These are phyloP conservation scores for Vollenhovia emeryi DNA, from an alignment of 1,140 invertebrate species.

Conservation along the genomic window DNA sequence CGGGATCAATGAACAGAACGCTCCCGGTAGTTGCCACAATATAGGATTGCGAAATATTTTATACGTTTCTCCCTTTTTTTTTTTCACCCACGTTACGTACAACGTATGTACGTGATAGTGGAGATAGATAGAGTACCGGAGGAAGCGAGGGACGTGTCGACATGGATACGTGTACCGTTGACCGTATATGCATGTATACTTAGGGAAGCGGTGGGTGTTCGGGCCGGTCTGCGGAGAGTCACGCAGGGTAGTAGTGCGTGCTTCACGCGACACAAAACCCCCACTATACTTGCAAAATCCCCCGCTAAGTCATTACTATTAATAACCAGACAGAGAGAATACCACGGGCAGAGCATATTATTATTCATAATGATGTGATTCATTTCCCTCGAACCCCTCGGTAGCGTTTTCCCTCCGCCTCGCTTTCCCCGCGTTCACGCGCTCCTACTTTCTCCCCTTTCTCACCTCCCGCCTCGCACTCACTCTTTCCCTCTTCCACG, in stretches of 20 bases:
- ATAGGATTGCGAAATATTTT: conserved; percentile 67
- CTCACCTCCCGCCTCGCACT: conserved; percentile 30
- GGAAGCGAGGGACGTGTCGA: conserved; percentile 51
- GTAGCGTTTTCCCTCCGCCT: conserved; percentile 44
- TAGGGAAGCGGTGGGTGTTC: conserved; percentile 60
- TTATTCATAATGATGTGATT: conserved; percentile 81
- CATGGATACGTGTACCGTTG: conserved; percentile 43
- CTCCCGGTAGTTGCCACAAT: conserved; percentile 45
- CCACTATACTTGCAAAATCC: conserved; percentile 68
- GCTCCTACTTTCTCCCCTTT: conserved; percentile 41
- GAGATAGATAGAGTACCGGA: conserved; percentile 46
- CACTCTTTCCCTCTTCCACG: background rate
- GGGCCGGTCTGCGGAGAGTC: conserved; percentile 43
- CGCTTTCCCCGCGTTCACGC: conserved; percentile 59
- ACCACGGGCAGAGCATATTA: conserved; percentile 72
- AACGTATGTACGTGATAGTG: conserved; percentile 43
- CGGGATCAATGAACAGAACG: conserved; percentile 51
- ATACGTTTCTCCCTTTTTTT: conserved; percentile 21
- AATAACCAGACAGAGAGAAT: conserved; percentile 77
- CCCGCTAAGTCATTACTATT: conserved; percentile 80
- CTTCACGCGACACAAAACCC: conserved; percentile 79
- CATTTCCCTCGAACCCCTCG: conserved; percentile 74
- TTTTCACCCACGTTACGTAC: background rate
- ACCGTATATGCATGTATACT: conserved; percentile 27
- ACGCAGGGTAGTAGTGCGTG: conserved; percentile 78